These are phyloP conservation scores for Melozone crissalis DNA, from an alignment of 2,113 vertebrate species.

Conservation along the genomic window DNA sequence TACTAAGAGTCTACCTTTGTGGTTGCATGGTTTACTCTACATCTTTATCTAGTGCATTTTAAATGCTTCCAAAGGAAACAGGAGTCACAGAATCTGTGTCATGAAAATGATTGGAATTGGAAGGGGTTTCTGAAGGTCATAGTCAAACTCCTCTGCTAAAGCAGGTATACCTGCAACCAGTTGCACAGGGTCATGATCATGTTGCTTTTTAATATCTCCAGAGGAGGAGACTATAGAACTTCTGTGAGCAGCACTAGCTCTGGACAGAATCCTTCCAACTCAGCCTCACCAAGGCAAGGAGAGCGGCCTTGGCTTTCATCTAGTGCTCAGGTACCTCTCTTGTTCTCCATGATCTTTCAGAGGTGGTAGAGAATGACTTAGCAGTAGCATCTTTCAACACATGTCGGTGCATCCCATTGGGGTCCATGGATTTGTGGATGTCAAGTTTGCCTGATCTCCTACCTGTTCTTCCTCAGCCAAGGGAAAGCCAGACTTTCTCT, in stretches of 20 bases:
- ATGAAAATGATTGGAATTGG: background rate
- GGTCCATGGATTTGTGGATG: background rate
- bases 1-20: background rate
- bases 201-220: background rate
- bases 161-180: background rate
- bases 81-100: background rate
- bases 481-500: background rate
- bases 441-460: background rate
- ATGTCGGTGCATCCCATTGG: rapidly evolving
- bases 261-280: background rate
- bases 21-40: background rate
- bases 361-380: background rate
- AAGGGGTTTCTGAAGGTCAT: background rate
- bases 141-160: background rate
- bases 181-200: background rate
- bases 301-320: rapidly evolving
- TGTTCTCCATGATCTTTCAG: background rate
- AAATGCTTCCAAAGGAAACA: background rate
- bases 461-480: background rate
- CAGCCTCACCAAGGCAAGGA: background rate
- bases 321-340: background rate
- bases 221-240: background rate
- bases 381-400: background rate
- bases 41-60: background rate
- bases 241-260: background rate